Conservation (phyloP, 2,113 vertebrate genomes). For the Trogon melanurus region DNA sequence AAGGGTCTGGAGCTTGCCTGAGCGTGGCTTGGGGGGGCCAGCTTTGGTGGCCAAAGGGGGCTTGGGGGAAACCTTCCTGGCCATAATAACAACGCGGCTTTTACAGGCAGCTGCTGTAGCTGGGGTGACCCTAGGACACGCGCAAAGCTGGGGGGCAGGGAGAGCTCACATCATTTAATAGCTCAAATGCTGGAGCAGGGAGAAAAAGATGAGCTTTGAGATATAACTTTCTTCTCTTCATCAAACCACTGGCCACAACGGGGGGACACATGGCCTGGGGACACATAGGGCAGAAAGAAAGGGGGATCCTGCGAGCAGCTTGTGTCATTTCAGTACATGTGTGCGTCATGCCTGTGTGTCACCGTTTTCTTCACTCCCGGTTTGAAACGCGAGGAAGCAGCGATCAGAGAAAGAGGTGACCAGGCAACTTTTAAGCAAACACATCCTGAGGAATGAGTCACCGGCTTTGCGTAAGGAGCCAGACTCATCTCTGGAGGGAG, state of each 20-base stretch:
- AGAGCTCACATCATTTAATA: not conserved
- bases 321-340: not conserved
- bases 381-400: not conserved
- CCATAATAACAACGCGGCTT: not conserved
- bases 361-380: not conserved
- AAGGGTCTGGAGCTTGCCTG: not conserved
- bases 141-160: not conserved
- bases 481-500: not conserved
- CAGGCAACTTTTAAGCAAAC: not conserved
- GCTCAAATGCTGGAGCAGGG: not conserved
- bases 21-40: rapidly evolving
- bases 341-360: rapidly evolving
- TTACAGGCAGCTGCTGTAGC: not conserved
- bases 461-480: not conserved
- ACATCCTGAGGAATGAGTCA: slow-evolving; percentile 1
- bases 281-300: not conserved
- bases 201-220: not conserved
- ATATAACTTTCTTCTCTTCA: not conserved
- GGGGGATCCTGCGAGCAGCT: not conserved
- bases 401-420: not conserved
- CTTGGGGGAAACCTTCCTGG: not conserved
- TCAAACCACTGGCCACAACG: not conserved
- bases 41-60: not conserved
- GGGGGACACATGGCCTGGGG: rapidly evolving
- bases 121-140: rapidly evolving